A percentile compares a stretch with the other conserved stretches of the same genome.
These are phyloP conservation scores for Drosophila yooni DNA, from an alignment of 2,888 invertebrate genomes.

Conservation along the genomic window DNA sequence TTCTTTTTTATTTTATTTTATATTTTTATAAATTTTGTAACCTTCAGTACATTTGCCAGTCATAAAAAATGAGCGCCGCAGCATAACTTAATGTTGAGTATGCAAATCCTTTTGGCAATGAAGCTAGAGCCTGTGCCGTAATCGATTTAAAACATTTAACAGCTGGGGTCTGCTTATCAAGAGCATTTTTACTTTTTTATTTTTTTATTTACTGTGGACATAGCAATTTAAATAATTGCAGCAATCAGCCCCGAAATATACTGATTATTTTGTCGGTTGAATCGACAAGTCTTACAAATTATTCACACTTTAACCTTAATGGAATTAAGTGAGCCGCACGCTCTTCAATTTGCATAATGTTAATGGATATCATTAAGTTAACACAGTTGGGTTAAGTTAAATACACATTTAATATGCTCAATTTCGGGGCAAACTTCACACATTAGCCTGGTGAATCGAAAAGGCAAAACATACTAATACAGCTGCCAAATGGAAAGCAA, in stretches of 20 bases:
- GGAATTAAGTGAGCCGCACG: background rate
- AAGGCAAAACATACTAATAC: background rate
- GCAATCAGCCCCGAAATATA: background rate
- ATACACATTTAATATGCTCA: background rate
- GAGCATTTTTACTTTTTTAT: background rate
- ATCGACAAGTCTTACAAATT: background rate
- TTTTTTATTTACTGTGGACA: background rate
- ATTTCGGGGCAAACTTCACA: background rate
- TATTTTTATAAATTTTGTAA: background rate
- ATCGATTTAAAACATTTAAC: background rate
- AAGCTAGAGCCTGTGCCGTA: background rate
- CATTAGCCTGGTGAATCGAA: background rate
- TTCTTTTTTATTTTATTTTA: background rate
- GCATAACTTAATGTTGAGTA: background rate
- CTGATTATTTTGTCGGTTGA: background rate
- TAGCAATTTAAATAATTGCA: background rate
- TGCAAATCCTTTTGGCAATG: background rate
- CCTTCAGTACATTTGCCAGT: background rate
- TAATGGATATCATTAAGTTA: background rate
- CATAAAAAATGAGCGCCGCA: background rate
- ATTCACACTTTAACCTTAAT: constrained; percentile 1
- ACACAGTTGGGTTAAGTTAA: constrained; percentile 1
- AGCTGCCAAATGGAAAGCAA: background rate
- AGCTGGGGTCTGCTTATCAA: background rate
- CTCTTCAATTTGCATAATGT: constrained; percentile 1